These are phyloP conservation scores for Philhelius pedissequus DNA, from an alignment of 2,888 invertebrate species.

Conservation along the genomic window DNA sequence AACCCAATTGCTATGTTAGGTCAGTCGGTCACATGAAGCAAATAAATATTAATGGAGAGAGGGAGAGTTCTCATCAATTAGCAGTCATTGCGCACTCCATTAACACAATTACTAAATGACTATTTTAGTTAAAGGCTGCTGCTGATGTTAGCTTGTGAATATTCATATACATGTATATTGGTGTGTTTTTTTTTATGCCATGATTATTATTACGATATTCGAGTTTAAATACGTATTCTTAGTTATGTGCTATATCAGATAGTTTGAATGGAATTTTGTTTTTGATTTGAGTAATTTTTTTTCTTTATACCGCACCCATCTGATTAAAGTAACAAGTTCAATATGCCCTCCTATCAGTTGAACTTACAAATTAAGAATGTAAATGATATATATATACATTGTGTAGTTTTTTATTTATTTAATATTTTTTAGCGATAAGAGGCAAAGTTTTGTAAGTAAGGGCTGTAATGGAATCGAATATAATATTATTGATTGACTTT, in stretches of 20 bases:
- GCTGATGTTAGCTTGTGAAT: neutral
- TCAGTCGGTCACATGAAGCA: conserved; percentile 48
- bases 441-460: neutral
- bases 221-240: neutral
- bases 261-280: conserved; percentile 1
- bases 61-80: conserved; percentile 58
- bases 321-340: conserved; percentile 5
- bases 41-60: conserved; percentile 56
- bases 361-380: neutral
- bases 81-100: conserved; percentile 60
- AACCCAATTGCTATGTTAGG: conserved; percentile 2
- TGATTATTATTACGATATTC: neutral
- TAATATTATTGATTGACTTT: no score
- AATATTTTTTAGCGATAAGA: neutral
- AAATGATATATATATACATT: neutral
- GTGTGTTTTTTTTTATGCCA: neutral
- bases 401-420: neutral
- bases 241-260: neutral
- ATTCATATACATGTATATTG: neutral
- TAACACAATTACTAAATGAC: conserved; percentile 61
- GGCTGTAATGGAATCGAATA: no score
- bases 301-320: neutral
- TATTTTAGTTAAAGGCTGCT: conserved; percentile 44
- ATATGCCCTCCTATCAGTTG: neutral
- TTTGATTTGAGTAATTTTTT: neutral